Conservation (phyloP, 2,113 vertebrate genomes). For the Scartelaos histophorus region DNA sequence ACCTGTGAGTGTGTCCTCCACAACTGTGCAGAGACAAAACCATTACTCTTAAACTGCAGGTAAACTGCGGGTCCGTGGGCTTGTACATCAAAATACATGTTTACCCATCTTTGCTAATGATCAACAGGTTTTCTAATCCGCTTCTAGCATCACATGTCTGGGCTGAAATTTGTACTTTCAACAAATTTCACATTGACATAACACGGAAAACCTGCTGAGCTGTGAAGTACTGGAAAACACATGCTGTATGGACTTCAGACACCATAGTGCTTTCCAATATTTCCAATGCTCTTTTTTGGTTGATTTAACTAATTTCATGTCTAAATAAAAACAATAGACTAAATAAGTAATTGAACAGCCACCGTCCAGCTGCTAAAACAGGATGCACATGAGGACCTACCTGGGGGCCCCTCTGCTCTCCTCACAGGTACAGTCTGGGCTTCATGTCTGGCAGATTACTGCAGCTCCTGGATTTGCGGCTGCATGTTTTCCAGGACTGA, state of each 20-base stretch:
- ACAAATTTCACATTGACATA: not conserved
- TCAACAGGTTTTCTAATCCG: not conserved
- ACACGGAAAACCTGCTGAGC: conserved; percentile 35
- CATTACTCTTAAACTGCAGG: too few relatives aligned
- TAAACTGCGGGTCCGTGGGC: too few relatives aligned
- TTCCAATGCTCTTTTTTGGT: not conserved
- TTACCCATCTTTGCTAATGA: not conserved
- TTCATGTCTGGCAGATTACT: conserved; percentile 38
- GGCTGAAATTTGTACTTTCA: not conserved
- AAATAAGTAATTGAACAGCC: not conserved
- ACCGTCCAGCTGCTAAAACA: not conserved
- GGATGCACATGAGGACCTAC: not conserved
- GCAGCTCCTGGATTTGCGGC: conserved; percentile 42
- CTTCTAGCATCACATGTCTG: not conserved
- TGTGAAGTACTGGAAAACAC: not conserved
- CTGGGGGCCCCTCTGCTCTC: not conserved
- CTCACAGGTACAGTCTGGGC: not conserved
- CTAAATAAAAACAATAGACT: not conserved
- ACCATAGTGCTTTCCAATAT: not conserved
- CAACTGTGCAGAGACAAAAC: too few relatives aligned
- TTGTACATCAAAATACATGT: not conserved
- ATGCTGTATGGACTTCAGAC: not conserved
- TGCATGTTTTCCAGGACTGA: conserved; percentile 19
- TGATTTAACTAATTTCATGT: not conserved
- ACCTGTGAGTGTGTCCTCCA: too few relatives aligned